Evolutionary conservation across 1,140 invertebrate genomes (phyloP).

Genomic region (Temnothorax longispinosus): DNA sequence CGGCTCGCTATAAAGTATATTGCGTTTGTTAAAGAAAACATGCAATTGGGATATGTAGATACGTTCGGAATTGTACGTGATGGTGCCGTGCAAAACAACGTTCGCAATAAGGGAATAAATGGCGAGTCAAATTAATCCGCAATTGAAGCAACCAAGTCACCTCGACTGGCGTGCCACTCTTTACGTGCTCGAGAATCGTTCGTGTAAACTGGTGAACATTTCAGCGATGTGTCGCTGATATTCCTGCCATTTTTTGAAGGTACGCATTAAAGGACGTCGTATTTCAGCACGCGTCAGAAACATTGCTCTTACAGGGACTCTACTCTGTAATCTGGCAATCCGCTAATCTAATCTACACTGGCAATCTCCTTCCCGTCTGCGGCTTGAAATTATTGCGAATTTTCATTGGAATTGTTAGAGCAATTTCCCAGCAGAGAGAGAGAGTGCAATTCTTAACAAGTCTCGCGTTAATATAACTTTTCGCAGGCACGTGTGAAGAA

Average conservation of each 20-base stretch:
- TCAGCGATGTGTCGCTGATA: slow-evolving; percentile 57
- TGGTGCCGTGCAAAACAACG: not conserved
- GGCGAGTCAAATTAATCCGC: slow-evolving; percentile 70
- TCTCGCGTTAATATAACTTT: slow-evolving; percentile 45
- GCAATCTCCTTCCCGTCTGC: slow-evolving; percentile 45
- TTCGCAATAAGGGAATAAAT: slow-evolving; percentile 38
- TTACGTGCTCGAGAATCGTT: slow-evolving; percentile 52
- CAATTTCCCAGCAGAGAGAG: slow-evolving; percentile 58
- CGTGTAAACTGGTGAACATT: slow-evolving; percentile 67
- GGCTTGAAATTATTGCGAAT: slow-evolving; percentile 70
- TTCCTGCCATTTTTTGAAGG: slow-evolving; percentile 51
- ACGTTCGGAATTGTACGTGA: not conserved
- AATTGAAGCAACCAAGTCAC: slow-evolving; percentile 25
- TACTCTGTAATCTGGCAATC: slow-evolving; percentile 70
- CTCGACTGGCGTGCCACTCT: slow-evolving; percentile 4
- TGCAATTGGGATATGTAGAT: not conserved
- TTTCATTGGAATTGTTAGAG: slow-evolving; percentile 72
- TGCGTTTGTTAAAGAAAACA: not conserved
- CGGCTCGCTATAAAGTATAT: not conserved
- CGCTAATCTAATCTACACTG: slow-evolving; percentile 68
- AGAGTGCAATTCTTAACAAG: slow-evolving; percentile 68
- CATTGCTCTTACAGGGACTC: slow-evolving; percentile 59
- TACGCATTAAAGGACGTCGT: slow-evolving; percentile 59
- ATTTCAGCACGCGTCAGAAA: slow-evolving; percentile 61
- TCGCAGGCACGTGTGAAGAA: not conserved